Evolutionary conservation across 2,113 vertebrate genomes (phyloP).

Genomic region (Clupea harengus): DNA sequence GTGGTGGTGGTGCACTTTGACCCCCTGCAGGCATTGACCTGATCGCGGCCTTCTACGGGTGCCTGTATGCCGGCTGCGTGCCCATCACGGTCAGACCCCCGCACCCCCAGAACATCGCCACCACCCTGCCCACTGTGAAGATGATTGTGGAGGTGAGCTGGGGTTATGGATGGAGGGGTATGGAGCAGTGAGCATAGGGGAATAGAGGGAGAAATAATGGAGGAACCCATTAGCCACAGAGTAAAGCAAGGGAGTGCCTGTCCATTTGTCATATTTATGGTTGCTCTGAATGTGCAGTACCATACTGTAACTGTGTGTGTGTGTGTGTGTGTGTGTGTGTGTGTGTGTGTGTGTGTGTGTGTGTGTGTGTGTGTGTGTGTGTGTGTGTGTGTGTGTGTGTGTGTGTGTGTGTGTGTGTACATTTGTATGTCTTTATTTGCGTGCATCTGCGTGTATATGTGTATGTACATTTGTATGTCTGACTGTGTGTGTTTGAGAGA

Average conservation of each 20-base stretch:
- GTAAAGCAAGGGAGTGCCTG: neutral
- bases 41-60: conserved; percentile 93
- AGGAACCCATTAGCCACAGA: neutral
- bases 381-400: neutral
- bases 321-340: conserved; percentile 16
- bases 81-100: conserved; percentile 96
- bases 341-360: no score
- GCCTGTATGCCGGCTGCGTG: conserved; percentile 95
- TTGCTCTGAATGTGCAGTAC: neutral
- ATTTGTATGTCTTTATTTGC: neutral
- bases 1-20: neutral
- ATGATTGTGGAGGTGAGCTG: conserved; percentile 96
- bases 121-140: conserved; percentile 95
- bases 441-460: neutral
- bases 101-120: conserved; percentile 96
- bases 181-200: neutral
- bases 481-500: neutral
- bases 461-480: neutral
- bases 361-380: conserved; percentile 10
- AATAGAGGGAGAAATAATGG: neutral
- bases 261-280: neutral
- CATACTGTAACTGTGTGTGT: neutral
- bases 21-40: conserved; percentile 87
- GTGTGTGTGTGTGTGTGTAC: neutral
- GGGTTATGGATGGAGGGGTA: neutral